Base-by-base conservation (phyloP, 2,888 invertebrate genomes). In the Leptopterna dolabrata region DNA sequence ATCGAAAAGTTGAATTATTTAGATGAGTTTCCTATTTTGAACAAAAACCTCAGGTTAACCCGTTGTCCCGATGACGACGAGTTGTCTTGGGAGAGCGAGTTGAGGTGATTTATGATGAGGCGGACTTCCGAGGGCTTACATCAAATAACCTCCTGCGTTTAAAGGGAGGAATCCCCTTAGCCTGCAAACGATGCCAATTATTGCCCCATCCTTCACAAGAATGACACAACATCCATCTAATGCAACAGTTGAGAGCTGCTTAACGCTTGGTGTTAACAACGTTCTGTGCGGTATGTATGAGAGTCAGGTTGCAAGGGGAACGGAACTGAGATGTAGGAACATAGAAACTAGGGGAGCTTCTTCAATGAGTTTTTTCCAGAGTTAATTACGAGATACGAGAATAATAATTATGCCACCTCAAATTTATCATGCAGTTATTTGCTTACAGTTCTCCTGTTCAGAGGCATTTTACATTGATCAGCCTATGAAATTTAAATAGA, bases 201-300 rank as follows among this genome's bases (percentile, higher is more conserved):
- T 73, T 36, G 73, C 36, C 36, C 73, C 73, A 73, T 73, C 73
- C n/a, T 36, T 73, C 14, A 73, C 73, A 73, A 73, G 73, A 30
- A 73, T 73, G 73, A 30, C 73, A 36, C 73, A 73, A 36, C 73
- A 73, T 73, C 36, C 73, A 30, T 73, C 73, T 73, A 63, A 11
- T 24, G 19, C 36, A 24, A 16, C 19, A 73, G 73, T 73, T 36
- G 36, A 29, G 36, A 3, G 41, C 73, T 73, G 30, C 70, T 29
- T 16, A n/a, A 6, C 24, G 13, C 29, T 70, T 4, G 70, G 13
- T 55, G n/a, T 36, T 36, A 36, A 36, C 36, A 36, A 7, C 36
- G 36, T 36, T 36, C 36, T 36, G 7, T 4, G 4, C 36, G 4
- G 7, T 36, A 36, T 36, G 36, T 36, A 36, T 7, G 7, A 36